Conservation (phyloP, 2,888 invertebrate species). For the Harpalus rubripes region DNA sequence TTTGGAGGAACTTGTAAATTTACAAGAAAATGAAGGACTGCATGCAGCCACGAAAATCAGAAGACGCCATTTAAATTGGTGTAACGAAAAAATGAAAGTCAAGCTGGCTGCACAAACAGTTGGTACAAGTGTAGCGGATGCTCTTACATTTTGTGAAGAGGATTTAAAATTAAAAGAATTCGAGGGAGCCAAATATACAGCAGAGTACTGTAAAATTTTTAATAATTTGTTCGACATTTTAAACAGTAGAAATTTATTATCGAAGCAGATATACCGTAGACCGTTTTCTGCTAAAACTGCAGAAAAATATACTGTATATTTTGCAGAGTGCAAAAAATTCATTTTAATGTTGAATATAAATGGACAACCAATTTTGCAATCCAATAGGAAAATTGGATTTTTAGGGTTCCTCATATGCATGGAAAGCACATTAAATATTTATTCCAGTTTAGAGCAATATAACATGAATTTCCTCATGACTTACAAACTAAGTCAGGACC, state of each 20-base stretch:
- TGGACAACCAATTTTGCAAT: neutral
- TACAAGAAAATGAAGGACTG: conserved; percentile 65
- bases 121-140: conserved; percentile 50
- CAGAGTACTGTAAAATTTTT: conserved; percentile 2
- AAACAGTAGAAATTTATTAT: conserved; percentile 16
- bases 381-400: neutral
- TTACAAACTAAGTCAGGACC: neutral
- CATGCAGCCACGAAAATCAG: conserved; percentile 67
- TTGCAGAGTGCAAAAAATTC: conserved; percentile 6
- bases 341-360: neutral
- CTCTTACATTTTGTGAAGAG: conserved; percentile 42
- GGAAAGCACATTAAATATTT: neutral
- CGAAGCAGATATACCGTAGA: neutral
- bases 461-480: neutral
- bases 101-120: conserved; percentile 48
- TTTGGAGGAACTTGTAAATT: conserved; percentile 62
- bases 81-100: conserved; percentile 66
- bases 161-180: neutral
- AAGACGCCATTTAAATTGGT: conserved; percentile 61
- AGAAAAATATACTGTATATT: neutral
- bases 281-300: neutral
- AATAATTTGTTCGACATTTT: conserved; percentile 12
- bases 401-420: neutral
- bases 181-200: neutral
- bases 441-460: neutral